Percentiles rank a stretch among this genome's conserved stretches.
Evolutionary conservation across 1,140 invertebrate genomes (phyloP).

Genomic region (Glossosoma conforme): DNA sequence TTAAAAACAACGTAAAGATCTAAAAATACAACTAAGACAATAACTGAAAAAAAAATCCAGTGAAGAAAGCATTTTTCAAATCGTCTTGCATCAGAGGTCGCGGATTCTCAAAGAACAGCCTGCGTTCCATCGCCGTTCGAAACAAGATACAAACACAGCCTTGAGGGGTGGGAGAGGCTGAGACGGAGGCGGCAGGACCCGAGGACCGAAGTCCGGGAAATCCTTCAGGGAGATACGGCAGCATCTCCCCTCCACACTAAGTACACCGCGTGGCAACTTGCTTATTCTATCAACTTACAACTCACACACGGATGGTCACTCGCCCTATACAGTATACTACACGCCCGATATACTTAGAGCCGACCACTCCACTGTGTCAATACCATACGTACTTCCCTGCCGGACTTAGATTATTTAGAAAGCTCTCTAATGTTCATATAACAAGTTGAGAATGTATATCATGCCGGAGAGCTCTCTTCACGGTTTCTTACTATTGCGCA

Average conservation of each 20-base stretch:
- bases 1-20: too few relatives aligned
- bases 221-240: conserved; percentile 23
- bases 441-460: conserved; percentile 49
- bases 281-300: conserved; percentile 51
- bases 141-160: conserved; percentile 28
- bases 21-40: too few relatives aligned
- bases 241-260: conserved; percentile 36
- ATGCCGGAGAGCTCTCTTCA: too few relatives aligned
- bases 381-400: conserved; percentile 53
- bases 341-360: conserved; percentile 48
- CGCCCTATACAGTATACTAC: conserved; percentile 31
- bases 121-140: conserved; percentile 21
- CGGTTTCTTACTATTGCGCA: too few relatives aligned
- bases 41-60: too few relatives aligned
- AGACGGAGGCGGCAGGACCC: neutral
- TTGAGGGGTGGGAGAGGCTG: neutral
- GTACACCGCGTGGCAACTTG: conserved; percentile 39
- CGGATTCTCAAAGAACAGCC: too few relatives aligned
- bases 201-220: conserved; percentile 7
- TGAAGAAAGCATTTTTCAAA: too few relatives aligned
- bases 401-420: conserved; percentile 56
- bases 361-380: conserved; percentile 54
- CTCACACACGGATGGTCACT: conserved; percentile 25
- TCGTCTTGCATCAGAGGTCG: too few relatives aligned
- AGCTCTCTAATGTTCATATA: conserved; percentile 55